Base-by-base conservation (phyloP, 2,113 vertebrate species). In the Coptodon rendalli region DNA sequence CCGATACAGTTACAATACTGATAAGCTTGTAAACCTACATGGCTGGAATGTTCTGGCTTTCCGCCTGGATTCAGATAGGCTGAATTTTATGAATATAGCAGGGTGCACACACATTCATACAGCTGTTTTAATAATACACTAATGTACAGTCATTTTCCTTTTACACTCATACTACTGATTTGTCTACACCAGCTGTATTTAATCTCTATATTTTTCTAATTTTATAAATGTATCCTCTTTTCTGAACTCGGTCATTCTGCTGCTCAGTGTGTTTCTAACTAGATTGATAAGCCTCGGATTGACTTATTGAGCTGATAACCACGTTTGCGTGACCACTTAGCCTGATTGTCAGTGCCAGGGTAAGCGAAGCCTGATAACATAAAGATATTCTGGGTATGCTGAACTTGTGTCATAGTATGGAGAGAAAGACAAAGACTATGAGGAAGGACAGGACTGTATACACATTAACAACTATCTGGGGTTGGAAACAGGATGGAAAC, bases 141-240 rank as follows among this genome's bases (percentile, higher is more conserved):
- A 66, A 66, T 36, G 34, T 66, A 13, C 61, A 38, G 34, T 68
- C 6, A 68, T 68, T 68, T 22, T 22, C 2, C 0, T 68, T 38
- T 68, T 40, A 38, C 19, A 38, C 19, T 12, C 19, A 66, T 22
- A 38, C 34, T 2, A 0, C 19, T 0, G 0, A 38, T 38, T 36
- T 68, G 34, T 13, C 63, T 13, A 38, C 63, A 22, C 19, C 61
- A 13, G 61, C 19, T 68, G 63, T 68, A 0, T 68, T 22, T 38
- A 68, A 40, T 34, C 63, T 68, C 17, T 68, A 1, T 0, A 68
- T 38, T 68, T 22, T 50, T 50, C 48, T 17, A 50, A 50, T 50
- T 17, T 50, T 50, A 50, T 7, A 50, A 16, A 16, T 50, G 7
- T 14, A n/a, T 53, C 5, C n/a, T 19, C 52, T 53, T 53, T 53